phyloP scores from a whole-genome alignment of 2,888 invertebrate species.

The Tortricodes alternella region DNA sequence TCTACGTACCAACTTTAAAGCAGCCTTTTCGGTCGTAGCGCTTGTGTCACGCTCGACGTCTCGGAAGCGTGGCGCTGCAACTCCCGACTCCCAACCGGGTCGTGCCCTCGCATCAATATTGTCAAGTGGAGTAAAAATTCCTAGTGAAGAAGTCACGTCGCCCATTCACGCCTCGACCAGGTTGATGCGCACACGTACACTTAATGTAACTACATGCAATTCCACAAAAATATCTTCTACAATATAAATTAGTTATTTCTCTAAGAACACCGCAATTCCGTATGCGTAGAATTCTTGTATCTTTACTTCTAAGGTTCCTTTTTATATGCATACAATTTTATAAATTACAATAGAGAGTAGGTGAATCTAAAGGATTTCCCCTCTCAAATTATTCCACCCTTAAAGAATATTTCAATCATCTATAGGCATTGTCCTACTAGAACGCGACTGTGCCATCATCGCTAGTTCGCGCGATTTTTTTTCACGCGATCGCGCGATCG shows the following conservation, averaged over 20 bases:
- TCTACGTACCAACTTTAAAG: neutral
- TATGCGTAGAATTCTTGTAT: no score
- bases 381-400: no score
- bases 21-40: neutral
- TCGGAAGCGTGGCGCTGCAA: constrained; percentile 38
- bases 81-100: constrained; percentile 42
- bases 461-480: no score
- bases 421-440: no score
- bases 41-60: constrained; percentile 22
- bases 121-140: constrained; percentile 47
- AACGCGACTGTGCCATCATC: no score
- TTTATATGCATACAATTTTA: neutral
- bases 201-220: constrained; percentile 25
- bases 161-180: constrained; percentile 35
- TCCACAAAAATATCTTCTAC: constrained; percentile 2
- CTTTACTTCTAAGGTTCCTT: neutral
- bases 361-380: no score
- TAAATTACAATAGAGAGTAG: no score
- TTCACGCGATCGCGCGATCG: no score
- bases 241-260: neutral
- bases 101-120: constrained; percentile 63
- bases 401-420: no score
- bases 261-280: no score
- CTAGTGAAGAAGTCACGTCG: constrained; percentile 28
- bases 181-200: constrained; percentile 37